phyloP scores from a whole-genome alignment of 2,888 invertebrate species.

The Sinotaia quadrata region DNA sequence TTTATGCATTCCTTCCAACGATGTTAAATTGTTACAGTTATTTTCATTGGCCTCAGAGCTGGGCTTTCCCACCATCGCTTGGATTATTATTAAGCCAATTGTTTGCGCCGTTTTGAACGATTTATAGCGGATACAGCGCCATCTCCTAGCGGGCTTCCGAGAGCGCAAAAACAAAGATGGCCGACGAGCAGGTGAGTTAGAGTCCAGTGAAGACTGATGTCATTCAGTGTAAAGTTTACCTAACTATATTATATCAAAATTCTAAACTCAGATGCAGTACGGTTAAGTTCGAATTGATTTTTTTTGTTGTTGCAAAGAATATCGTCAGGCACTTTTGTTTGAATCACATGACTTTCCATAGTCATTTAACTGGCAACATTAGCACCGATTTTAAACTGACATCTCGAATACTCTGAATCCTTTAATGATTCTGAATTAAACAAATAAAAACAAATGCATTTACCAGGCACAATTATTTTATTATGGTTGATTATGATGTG shows the following conservation, averaged over 20 bases:
- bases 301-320: background rate
- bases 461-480: too few relatives aligned
- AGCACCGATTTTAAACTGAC: too few relatives aligned
- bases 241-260: background rate
- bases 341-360: too few relatives aligned
- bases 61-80: background rate
- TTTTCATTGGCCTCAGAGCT: slow-evolving; percentile 7
- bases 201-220: slow-evolving; percentile 25
- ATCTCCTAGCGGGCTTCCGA: slow-evolving; percentile 24
- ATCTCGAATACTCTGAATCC: too few relatives aligned
- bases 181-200: slow-evolving; percentile 65
- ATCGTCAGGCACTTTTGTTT: background rate
- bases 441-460: too few relatives aligned
- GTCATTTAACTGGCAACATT: too few relatives aligned
- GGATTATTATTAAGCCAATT: slow-evolving; percentile 15
- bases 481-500: too few relatives aligned
- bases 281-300: background rate
- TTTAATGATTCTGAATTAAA: too few relatives aligned
- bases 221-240: background rate
- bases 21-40: background rate
- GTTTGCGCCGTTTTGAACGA: background rate
- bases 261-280: background rate
- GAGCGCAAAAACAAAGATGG: slow-evolving; percentile 67
- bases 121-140: slow-evolving; percentile 15
- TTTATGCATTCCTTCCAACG: too few relatives aligned